phyloP scores from a whole-genome alignment of 2,113 vertebrate species.

The Pangasianodon hypophthalmus region DNA sequence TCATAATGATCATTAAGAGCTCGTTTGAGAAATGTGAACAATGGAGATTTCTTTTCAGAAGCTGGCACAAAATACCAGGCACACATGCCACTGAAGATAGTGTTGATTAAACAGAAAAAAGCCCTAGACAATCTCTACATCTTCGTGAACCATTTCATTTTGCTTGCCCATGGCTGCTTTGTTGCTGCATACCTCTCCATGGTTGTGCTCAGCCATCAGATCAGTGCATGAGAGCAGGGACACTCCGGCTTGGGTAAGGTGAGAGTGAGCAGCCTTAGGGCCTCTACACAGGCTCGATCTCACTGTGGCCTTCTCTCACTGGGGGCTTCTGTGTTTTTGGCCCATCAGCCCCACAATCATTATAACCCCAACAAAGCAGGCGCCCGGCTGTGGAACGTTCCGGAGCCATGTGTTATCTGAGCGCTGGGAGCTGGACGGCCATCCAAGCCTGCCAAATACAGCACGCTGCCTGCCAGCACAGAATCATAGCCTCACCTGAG shows the following conservation, averaged over 20 bases:
- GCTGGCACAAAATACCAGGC: conserved; percentile 14
- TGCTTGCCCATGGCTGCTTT: conserved; percentile 46
- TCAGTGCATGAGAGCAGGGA: conserved; percentile 5
- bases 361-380: conserved; percentile 57
- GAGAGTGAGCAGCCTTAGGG: conserved; percentile 27
- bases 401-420: conserved; percentile 56
- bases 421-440: conserved; percentile 46
- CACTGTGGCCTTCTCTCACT: conserved; percentile 32
- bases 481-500: conserved; percentile 43
- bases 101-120: conserved; percentile 29
- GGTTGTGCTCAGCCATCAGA: conserved; percentile 35
- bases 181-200: conserved; percentile 43
- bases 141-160: conserved; percentile 46
- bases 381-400: conserved; percentile 50
- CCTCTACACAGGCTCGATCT: conserved; percentile 16
- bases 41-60: conserved; percentile 27
- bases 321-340: conserved; percentile 41
- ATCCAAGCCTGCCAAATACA: conserved; percentile 47
- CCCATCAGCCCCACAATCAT: conserved; percentile 44
- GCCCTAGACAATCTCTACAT: conserved; percentile 34
- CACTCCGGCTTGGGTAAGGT: conserved; percentile 30
- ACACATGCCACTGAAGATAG: conserved; percentile 44
- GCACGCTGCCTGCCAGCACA: conserved; percentile 45
- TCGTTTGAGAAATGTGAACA: conserved; percentile 30
- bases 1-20: conserved; percentile 35